phyloP scores from a whole-genome alignment of 1,140 invertebrate genomes.

The Trachelipus rathkii region DNA sequence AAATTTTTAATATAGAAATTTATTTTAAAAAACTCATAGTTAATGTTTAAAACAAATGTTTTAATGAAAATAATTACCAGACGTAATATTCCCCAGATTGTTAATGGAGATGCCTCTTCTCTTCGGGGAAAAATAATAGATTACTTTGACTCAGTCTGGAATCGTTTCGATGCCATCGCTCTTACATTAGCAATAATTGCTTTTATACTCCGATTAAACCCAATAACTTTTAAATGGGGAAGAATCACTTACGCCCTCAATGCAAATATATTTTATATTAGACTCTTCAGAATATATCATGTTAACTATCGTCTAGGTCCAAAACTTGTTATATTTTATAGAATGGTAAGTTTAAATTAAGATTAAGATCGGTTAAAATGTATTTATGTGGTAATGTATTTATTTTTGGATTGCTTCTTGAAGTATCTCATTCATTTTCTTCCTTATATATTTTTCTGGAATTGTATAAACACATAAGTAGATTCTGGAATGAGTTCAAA shows the following conservation, averaged over 20 bases:
- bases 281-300: conserved; percentile 43
- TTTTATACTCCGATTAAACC: conserved; percentile 31
- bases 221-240: conserved; percentile 31
- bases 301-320: conserved; percentile 49
- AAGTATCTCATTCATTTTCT: no score
- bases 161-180: conserved; percentile 39
- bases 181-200: conserved; percentile 24
- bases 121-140: conserved; percentile 10
- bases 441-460: no score
- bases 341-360: conserved; percentile 50
- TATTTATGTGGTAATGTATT: no score
- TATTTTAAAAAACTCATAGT: no score
- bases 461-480: no score
- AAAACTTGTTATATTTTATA: conserved; percentile 55
- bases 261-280: conserved; percentile 38
- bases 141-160: conserved; percentile 41
- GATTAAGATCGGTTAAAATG: not conserved
- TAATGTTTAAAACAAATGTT: no score
- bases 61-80: no score
- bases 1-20: no score
- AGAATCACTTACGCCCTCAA: conserved; percentile 42
- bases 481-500: no score
- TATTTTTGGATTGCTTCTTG: no score
- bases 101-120: not conserved
- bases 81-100: no score